These are phyloP conservation scores for Bombylius discolor DNA, from an alignment of 2,888 invertebrate species.

Conservation along the genomic window DNA sequence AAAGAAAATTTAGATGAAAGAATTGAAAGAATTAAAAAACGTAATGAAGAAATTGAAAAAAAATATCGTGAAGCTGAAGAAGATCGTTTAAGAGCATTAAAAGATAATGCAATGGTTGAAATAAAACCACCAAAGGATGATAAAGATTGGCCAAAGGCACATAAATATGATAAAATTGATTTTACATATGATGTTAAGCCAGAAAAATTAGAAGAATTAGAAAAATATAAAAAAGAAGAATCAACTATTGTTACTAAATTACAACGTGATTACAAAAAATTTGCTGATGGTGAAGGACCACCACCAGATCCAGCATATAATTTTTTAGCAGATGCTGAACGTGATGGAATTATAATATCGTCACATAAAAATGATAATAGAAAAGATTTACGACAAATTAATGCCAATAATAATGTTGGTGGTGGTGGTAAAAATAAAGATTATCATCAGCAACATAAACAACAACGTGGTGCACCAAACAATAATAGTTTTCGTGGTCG, in stretches of 20 bases:
- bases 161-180: slow-evolving; percentile 40
- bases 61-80: slow-evolving; percentile 32
- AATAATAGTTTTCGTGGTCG: slow-evolving; percentile 12
- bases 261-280: slow-evolving; percentile 20
- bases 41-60: slow-evolving; percentile 18
- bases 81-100: slow-evolving; percentile 36
- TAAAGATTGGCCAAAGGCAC: slow-evolving; percentile 34
- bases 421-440: slow-evolving; percentile 7
- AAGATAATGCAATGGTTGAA: slow-evolving; percentile 34
- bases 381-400: slow-evolving; percentile 8
- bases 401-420: background rate
- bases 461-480: slow-evolving; percentile 7
- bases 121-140: slow-evolving; percentile 28
- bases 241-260: slow-evolving; percentile 3
- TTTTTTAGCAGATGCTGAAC: slow-evolving; percentile 35
- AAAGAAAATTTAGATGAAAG: slow-evolving; percentile 18
- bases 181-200: slow-evolving; percentile 19
- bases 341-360: slow-evolving; percentile 21
- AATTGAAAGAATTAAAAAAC: slow-evolving; percentile 17
- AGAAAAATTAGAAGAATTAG: slow-evolving; percentile 18
- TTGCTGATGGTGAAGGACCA: slow-evolving; percentile 33
- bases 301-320: slow-evolving; percentile 38
- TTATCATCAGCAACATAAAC: background rate
- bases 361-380: slow-evolving; percentile 6
- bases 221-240: slow-evolving; percentile 1